Evolutionary conservation across 1,140 invertebrate species (phyloP).

Genomic region (Littorina saxatilis): DNA sequence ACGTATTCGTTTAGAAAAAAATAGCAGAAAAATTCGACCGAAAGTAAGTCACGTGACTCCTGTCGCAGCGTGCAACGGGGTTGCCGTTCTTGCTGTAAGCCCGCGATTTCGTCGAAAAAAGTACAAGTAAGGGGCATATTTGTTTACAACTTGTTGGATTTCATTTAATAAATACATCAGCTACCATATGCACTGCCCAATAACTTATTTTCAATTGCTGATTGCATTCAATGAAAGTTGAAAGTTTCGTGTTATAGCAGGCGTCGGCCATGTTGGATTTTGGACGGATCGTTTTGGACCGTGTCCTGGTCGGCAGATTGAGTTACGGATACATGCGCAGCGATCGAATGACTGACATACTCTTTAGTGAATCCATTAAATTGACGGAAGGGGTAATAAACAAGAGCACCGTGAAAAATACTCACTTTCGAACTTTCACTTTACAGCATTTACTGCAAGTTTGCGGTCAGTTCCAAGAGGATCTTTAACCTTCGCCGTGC

Average conservation of each 20-base stretch:
- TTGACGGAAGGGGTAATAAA: too few relatives aligned
- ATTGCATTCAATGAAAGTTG: neutral
- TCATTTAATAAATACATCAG: neutral
- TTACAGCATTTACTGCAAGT: too few relatives aligned
- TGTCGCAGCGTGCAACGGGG: conserved; percentile 13
- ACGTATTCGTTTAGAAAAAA: too few relatives aligned
- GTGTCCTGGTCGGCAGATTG: neutral
- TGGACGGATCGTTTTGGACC: neutral
- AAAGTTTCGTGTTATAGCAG: neutral
- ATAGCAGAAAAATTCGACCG: neutral
- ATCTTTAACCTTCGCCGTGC: too few relatives aligned
- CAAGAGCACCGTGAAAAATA: too few relatives aligned
- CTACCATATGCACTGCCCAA: conserved; percentile 24
- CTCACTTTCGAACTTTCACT: too few relatives aligned
- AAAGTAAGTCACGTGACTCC: conserved; percentile 1
- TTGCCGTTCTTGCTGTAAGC: conserved; percentile 12
- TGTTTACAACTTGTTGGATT: neutral
- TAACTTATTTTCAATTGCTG: neutral
- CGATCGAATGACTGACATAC: too few relatives aligned
- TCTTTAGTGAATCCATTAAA: too few relatives aligned
- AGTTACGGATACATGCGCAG: too few relatives aligned
- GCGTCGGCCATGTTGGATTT: conserved; percentile 37
- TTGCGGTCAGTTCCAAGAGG: too few relatives aligned
- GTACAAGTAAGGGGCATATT: neutral
- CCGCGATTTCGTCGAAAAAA: neutral